Conservation (phyloP, 1,140 invertebrate genomes). For the Dreissena polymorpha region DNA sequence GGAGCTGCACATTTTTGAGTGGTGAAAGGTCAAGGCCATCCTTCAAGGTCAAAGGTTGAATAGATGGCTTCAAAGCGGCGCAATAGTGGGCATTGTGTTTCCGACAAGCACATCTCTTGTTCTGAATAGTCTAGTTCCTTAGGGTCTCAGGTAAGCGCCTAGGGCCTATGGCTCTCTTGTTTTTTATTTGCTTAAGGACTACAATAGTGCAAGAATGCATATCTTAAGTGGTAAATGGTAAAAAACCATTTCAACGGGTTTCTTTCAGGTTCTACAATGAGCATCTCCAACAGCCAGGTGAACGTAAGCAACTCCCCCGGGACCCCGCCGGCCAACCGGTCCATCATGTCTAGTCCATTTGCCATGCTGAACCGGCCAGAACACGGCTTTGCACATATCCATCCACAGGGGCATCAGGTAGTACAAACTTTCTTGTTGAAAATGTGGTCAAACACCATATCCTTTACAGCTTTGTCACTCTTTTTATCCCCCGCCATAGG, state of each 20-base stretch:
- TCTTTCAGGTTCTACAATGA: conserved; percentile 54
- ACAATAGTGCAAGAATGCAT: no score
- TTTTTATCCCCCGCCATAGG: not conserved
- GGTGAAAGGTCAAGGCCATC: no score
- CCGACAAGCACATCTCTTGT: no score
- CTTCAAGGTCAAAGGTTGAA: no score
- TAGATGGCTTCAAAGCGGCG: no score
- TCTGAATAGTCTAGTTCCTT: no score
- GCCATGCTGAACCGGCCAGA: conserved; percentile 82
- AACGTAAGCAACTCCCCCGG: conserved; percentile 72
- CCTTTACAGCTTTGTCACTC: not conserved
- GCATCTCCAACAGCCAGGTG: conserved; percentile 43
- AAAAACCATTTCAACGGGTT: not conserved
- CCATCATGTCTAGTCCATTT: conserved; percentile 82
- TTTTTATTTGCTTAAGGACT: no score
- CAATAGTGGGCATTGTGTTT: no score
- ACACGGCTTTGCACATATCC: conserved; percentile 94
- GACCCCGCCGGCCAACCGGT: conserved; percentile 77
- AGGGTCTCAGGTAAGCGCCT: no score
- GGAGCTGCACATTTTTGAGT: no score
- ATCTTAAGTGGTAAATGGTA: no score
- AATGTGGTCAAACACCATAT: not conserved
- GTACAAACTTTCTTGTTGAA: not conserved
- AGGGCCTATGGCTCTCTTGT: no score
- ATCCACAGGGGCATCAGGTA: conserved; percentile 93